These are phyloP conservation scores for Leptinotarsa texana DNA, from an alignment of 1,140 invertebrate species.

Conservation along the genomic window DNA sequence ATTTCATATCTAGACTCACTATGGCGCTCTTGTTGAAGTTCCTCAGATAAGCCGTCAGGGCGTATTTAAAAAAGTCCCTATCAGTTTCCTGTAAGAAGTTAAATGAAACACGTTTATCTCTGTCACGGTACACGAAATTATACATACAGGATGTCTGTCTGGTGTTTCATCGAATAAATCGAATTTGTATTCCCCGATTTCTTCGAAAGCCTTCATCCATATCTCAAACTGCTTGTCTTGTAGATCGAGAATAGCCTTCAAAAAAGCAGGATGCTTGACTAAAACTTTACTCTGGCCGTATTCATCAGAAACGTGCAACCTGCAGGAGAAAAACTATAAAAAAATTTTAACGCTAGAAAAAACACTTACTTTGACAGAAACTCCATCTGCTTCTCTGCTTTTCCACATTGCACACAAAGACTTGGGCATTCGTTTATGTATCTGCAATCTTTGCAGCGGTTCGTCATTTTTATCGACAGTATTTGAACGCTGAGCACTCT, in stretches of 20 bases:
- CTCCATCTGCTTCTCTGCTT: neutral
- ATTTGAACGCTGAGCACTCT: slow-evolving; percentile 7
- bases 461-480: slow-evolving; percentile 4
- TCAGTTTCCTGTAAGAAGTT: neutral
- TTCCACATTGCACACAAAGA: neutral
- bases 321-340: neutral
- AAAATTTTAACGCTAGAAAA: neutral
- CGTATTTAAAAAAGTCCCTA: neutral
- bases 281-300: slow-evolving; percentile 14
- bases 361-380: slow-evolving; percentile 13
- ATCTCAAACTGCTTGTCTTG: neutral
- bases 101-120: neutral
- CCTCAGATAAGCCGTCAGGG: neutral
- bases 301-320: slow-evolving; percentile 10
- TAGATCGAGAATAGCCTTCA: slow-evolving; percentile 12
- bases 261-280: neutral
- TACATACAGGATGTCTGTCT: too few relatives aligned
- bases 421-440: neutral
- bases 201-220: slow-evolving; percentile 10
- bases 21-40: neutral
- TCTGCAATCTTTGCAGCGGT: neutral
- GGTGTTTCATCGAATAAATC: neutral
- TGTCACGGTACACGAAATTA: neutral
- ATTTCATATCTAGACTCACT: slow-evolving; percentile 1
- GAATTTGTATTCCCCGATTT: slow-evolving; percentile 11